Evolutionary conservation across 2,888 invertebrate genomes (phyloP).

Genomic region (Pandemis heparana): DNA sequence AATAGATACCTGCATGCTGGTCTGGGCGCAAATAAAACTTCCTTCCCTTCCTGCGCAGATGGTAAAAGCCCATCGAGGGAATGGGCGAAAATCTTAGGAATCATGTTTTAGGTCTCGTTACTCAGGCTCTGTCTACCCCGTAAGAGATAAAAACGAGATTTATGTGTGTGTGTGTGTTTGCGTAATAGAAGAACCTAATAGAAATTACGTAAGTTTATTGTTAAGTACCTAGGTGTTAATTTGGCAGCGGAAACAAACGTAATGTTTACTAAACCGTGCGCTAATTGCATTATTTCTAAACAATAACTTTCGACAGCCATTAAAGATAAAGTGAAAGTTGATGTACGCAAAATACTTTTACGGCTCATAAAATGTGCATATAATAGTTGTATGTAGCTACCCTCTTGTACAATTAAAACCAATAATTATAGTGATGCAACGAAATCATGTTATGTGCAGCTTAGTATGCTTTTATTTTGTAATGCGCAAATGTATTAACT

Average conservation of each 20-base stretch:
- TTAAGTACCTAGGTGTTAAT: background rate
- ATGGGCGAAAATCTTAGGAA: too few species aligned
- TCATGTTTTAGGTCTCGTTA: too few species aligned
- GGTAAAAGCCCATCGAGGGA: too few species aligned
- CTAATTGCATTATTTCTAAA: conserved; percentile 34
- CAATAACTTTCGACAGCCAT: conserved; percentile 32
- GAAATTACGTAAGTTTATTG: background rate
- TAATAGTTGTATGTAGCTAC: background rate
- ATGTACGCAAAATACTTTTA: conserved; percentile 24
- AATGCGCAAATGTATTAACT: too few species aligned
- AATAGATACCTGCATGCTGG: too few species aligned
- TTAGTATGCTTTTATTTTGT: background rate
- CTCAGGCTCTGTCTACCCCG: too few species aligned
- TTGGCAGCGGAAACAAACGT: conserved; percentile 7
- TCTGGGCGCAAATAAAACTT: too few species aligned
- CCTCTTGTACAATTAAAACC: background rate
- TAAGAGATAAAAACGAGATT: too few species aligned
- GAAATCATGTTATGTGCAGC: background rate
- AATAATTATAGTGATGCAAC: background rate
- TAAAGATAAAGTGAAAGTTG: conserved; percentile 35
- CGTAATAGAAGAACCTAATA: background rate
- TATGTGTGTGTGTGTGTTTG: too few species aligned
- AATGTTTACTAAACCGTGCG: conserved; percentile 6
- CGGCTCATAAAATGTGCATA: conserved; percentile 11
- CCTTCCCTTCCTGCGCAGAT: too few species aligned